A percentile compares a stretch with the other conserved stretches of the same genome.
phyloP scores from a whole-genome alignment of 2,888 invertebrate species.

The Macrophya alboannulata region DNA sequence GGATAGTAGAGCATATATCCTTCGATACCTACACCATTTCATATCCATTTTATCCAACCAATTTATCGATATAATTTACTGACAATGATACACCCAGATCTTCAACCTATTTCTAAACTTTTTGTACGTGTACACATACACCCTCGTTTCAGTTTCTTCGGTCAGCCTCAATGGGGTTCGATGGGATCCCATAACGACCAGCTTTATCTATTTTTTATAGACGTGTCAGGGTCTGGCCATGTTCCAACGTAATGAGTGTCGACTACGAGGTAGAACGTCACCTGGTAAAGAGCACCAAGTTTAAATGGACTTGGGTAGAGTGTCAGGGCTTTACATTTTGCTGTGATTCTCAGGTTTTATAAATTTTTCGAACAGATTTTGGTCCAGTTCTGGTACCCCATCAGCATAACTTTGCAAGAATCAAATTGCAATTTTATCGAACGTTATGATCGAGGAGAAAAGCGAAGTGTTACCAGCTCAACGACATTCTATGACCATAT shows the following conservation, averaged over 20 bases:
- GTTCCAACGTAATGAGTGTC: constrained; percentile 35
- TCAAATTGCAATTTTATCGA: too few relatives aligned
- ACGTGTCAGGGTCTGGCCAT: constrained; percentile 17
- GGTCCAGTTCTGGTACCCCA: not conserved
- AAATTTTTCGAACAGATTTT: not conserved
- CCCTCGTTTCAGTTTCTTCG: not conserved
- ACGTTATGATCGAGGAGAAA: too few relatives aligned
- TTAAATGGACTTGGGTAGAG: not conserved
- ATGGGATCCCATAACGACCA: not conserved
- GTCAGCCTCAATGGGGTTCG: not conserved
- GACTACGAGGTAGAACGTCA: not conserved
- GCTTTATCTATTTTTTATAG: constrained; percentile 41
- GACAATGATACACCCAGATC: not conserved
- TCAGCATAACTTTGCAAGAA: too few relatives aligned
- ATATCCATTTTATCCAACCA: not conserved
- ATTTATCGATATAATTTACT: not conserved
- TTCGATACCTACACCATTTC: not conserved
- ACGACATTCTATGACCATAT: not conserved
- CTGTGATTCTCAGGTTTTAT: not conserved
- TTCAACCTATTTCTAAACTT: not conserved
- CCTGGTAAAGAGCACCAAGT: not conserved
- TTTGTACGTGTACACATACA: not conserved
- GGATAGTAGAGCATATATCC: not conserved
- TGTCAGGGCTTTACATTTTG: not conserved
- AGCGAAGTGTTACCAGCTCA: too few relatives aligned